Percentiles rank a stretch among this genome's conserved stretches.
Conservation (phyloP, 2,888 invertebrate genomes). For the Caenorhabditis virilis region DNA sequence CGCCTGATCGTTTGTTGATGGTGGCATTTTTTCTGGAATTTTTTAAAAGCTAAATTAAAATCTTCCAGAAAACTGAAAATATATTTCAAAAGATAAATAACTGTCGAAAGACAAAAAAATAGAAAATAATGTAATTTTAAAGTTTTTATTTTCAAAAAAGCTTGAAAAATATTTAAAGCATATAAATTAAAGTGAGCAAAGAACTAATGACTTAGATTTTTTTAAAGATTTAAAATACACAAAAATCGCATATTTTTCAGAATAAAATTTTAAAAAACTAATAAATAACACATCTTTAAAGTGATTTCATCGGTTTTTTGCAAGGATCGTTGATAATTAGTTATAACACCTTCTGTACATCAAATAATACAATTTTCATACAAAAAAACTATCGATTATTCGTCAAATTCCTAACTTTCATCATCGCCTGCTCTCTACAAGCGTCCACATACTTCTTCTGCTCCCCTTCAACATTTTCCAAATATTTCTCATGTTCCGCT, state of each 20-base stretch:
- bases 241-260: too few relatives aligned
- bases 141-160: too few relatives aligned
- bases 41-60: neutral
- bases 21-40: slow-evolving; percentile 15
- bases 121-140: neutral
- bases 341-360: too few relatives aligned
- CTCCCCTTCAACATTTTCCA: slow-evolving; percentile 28
- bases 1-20: slow-evolving; percentile 26
- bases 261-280: too few relatives aligned
- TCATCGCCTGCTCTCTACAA: slow-evolving; percentile 42
- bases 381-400: slow-evolving; percentile 13
- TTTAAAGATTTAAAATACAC: too few relatives aligned
- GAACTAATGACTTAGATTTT: too few relatives aligned
- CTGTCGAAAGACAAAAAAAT: neutral
- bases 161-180: too few relatives aligned
- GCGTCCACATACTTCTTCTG: slow-evolving; percentile 46
- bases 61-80: neutral
- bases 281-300: too few relatives aligned
- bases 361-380: too few relatives aligned
- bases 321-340: too few relatives aligned
- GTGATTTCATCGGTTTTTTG: too few relatives aligned
- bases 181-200: too few relatives aligned
- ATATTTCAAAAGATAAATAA: neutral
- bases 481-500: slow-evolving; percentile 39
- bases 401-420: slow-evolving; percentile 38